Evolutionary conservation across 2,113 vertebrate species (phyloP).

Genomic region (Grammomys surdaster): DNA sequence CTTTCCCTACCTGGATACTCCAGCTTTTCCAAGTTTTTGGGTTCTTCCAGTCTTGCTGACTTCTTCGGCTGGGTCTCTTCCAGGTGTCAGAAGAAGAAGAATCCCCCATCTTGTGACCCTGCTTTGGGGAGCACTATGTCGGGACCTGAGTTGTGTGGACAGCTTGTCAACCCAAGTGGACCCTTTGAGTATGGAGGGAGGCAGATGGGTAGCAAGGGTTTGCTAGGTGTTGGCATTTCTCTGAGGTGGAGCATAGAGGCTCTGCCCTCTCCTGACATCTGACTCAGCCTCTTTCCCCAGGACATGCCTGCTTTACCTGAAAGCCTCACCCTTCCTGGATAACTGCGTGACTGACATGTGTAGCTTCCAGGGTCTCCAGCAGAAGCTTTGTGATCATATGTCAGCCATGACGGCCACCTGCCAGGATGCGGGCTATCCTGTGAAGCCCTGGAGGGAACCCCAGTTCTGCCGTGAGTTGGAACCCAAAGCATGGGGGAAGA

Average conservation of each 20-base stretch:
- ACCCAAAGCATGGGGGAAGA: not conserved
- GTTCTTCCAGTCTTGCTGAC: not conserved
- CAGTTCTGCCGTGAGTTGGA: constrained; percentile 89
- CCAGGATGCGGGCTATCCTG: constrained; percentile 85
- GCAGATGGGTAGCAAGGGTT: not conserved
- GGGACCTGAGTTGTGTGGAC: constrained; percentile 88
- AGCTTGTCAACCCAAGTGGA: constrained; percentile 83
- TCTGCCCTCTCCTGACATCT: not conserved
- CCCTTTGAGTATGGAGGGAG: constrained; percentile 86
- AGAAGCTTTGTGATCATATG: constrained; percentile 88
- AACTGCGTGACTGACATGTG: constrained; percentile 91
- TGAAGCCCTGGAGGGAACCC: constrained; percentile 88
- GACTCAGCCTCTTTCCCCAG: constrained; percentile 73
- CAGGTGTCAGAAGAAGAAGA: constrained; percentile 85
- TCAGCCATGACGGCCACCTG: constrained; percentile 89
- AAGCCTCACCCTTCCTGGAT: constrained; percentile 86
- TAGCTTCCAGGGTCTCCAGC: constrained; percentile 84
- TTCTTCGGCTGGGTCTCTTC: constrained; percentile 17
- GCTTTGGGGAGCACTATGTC: constrained; percentile 83
- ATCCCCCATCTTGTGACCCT: constrained; percentile 85
- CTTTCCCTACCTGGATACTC: not conserved
- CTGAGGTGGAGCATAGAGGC: not conserved
- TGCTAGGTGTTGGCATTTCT: not conserved
- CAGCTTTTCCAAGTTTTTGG: not conserved
- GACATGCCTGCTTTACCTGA: constrained; percentile 86